Evolutionary conservation across 1,140 invertebrate species (phyloP).

Genomic region (Gyrodactylus salaris): DNA sequence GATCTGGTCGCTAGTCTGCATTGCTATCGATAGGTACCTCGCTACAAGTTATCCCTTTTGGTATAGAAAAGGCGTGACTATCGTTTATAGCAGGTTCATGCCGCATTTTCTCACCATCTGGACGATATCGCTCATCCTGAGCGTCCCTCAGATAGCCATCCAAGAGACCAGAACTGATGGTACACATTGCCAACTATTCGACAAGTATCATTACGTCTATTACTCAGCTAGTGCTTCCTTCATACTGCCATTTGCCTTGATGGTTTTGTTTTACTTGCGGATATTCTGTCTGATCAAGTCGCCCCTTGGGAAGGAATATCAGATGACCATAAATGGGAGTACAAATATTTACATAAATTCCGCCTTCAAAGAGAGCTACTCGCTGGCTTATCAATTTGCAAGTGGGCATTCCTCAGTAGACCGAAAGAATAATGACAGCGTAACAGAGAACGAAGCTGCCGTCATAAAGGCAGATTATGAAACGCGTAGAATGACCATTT

Average conservation of each 20-base stretch:
- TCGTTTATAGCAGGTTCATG: conserved; percentile 13
- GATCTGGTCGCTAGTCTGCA: conserved; percentile 20
- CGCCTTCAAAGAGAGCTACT: not conserved
- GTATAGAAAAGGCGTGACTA: conserved; percentile 15
- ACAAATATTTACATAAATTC: not conserved
- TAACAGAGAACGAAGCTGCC: not conserved
- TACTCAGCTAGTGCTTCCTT: conserved; percentile 74
- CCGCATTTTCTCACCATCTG: conserved; percentile 18
- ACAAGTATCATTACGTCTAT: conserved; percentile 47
- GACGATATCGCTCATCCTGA: conserved; percentile 18
- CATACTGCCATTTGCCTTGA: conserved; percentile 71
- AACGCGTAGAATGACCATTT: not conserved
- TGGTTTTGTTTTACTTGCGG: conserved; percentile 77
- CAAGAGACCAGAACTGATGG: not conserved
- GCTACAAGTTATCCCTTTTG: conserved; percentile 20
- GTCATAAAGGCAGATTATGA: not conserved
- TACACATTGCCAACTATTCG: conserved; percentile 17
- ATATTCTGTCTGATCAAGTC: conserved; percentile 33
- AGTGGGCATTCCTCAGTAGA: not conserved
- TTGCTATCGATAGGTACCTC: conserved; percentile 19
- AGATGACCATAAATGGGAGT: not conserved
- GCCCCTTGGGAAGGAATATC: not conserved
- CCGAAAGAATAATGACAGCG: not conserved
- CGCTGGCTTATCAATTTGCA: not conserved
- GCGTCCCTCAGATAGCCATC: conserved; percentile 17